Conservation (phyloP, 2,888 invertebrate genomes). For the Tachina fera region DNA sequence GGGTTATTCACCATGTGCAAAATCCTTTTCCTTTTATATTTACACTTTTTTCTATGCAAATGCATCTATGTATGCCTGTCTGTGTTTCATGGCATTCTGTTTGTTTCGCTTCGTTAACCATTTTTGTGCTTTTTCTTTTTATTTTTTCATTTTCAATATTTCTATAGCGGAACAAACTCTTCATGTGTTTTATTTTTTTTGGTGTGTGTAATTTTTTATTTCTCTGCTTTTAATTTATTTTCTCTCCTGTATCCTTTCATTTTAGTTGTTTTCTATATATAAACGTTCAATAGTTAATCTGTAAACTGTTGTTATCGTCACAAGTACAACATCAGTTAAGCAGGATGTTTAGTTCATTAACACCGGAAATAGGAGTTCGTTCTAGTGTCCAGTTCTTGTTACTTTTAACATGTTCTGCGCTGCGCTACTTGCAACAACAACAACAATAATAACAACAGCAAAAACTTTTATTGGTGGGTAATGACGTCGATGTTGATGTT, state of each 20-base stretch:
- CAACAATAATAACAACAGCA: not conserved
- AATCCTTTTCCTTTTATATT: constrained; percentile 27
- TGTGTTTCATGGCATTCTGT: constrained; percentile 48
- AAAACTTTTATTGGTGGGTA: constrained; percentile 35
- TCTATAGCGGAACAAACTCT: constrained; percentile 68
- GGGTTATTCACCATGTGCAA: constrained; percentile 40
- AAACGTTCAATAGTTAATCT: constrained; percentile 61
- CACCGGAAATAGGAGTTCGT: constrained; percentile 73
- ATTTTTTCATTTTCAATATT: not conserved
- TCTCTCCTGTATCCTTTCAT: constrained; percentile 33
- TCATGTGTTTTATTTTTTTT: not conserved
- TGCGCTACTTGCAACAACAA: not conserved
- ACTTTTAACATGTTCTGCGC: constrained; percentile 39
- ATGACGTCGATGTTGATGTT: constrained; percentile 36
- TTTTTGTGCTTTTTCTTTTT: constrained; percentile 35
- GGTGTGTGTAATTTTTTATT: constrained; percentile 1
- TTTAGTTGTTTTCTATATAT: constrained; percentile 23
- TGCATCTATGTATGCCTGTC: not conserved
- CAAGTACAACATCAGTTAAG: constrained; percentile 45
- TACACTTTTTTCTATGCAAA: not conserved
- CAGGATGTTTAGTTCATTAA: constrained; percentile 74
- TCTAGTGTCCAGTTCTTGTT: constrained; percentile 60
- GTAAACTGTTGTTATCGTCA: constrained; percentile 57
- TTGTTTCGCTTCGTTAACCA: constrained; percentile 62
- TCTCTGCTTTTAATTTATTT: constrained; percentile 53